Base-by-base conservation (phyloP, 2,113 vertebrate species). In the Probosciger aterrimus region DNA sequence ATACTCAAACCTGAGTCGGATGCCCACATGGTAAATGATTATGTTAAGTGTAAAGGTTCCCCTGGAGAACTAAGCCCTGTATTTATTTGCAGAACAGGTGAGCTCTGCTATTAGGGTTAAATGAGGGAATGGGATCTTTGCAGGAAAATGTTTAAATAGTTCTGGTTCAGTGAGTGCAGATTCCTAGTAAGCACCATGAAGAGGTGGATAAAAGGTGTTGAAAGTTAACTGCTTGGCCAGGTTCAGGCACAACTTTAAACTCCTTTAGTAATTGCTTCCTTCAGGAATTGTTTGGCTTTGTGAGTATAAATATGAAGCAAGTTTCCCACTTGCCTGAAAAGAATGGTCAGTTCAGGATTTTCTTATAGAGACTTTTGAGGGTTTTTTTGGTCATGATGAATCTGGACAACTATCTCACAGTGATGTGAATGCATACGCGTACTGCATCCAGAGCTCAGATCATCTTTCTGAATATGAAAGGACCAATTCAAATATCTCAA, bases 221-320 rank as follows among this genome's bases (percentile, higher is more conserved):
- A 75, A 93, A 77, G 90, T 89, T 97, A 96, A 96, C 70, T 79
- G 62, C 82, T 95, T 97, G 91, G 81, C 92, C 95, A 94, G 94
- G 86, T 97, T 96, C 68, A 84, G 46, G 37, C 27, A 75, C 11
- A 70, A 71, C 18, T 67, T 78, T 88, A 90, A 77, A 37, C 27
- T 33, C 27, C 22, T 62, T 69, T 69, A 85, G 74, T 71, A 88
- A 82, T 71, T 95, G 88, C 14, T 23, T 82, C 88, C 76, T 79
- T 70, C 89, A 96, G 53, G 31, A 90, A 88, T 64, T 93, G n/a
- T 91, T 96, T 90, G 70, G 47, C 59, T 96, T 90, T 97, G 68
- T 6, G 94, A 93, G 80, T 87, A 90, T 92, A 96, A 95, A 93
- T 90, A 82, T 64, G 90, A 97, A 95, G 76, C 81, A 94, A 92